Percentiles rank a stretch among this genome's conserved stretches.
Conservation (phyloP, 2,888 invertebrate species). For the Cosmia pyralina region DNA sequence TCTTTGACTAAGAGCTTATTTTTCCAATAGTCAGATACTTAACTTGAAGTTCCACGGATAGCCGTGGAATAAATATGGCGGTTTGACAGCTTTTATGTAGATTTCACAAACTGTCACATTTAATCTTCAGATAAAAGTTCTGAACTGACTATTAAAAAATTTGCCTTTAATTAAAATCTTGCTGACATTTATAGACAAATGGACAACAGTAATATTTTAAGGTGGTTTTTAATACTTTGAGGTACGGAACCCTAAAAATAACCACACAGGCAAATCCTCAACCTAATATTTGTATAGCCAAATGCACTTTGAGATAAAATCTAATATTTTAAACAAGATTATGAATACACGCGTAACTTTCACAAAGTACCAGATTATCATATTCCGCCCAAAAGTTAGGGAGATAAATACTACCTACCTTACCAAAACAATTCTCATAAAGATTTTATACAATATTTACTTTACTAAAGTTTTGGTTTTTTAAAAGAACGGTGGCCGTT, state of each 20-base stretch:
- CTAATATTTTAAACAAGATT: constrained; percentile 39
- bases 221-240: background rate
- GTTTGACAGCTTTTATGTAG: background rate
- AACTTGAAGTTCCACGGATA: too few species aligned
- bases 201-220: background rate
- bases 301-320: constrained; percentile 15
- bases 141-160: background rate
- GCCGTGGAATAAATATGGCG: background rate
- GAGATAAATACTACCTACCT: constrained; percentile 24
- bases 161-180: too few species aligned
- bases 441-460: constrained; percentile 4
- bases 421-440: constrained; percentile 1
- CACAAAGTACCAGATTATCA: constrained; percentile 40
- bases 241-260: background rate
- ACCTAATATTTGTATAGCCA: constrained; percentile 12
- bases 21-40: too few species aligned
- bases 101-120: background rate
- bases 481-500: background rate
- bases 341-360: constrained; percentile 32
- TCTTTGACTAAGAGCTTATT: too few species aligned
- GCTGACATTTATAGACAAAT: background rate
- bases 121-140: background rate
- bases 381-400: constrained; percentile 21
- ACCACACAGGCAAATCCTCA: background rate
- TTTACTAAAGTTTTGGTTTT: background rate